Evolutionary conservation across 1,140 invertebrate species (phyloP), one percentile per base, ranked within the genome.

Genomic region (Lordiphosa clarofinis): DNA sequence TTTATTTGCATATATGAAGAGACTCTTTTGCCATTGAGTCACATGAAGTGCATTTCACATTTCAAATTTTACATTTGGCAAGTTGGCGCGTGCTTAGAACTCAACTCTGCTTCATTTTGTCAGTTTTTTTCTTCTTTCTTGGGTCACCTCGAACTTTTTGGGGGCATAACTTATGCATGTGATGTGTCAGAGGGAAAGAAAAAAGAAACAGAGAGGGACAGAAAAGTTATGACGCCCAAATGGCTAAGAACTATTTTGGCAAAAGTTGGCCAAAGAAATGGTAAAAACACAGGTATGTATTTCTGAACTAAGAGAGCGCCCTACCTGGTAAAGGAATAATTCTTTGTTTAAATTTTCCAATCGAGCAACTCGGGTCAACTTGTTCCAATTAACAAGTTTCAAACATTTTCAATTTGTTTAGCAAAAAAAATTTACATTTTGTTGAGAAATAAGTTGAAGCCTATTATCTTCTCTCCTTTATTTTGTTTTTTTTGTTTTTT

Each of bases 81-180:
- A 50, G 9, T 33, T 12, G 50, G 46, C 57, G 46, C 62, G 62
- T 65, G 57, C 62, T 65, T 60, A 21, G 36, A 65, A 59, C 28
- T n/a, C 10, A 53, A 38, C 24, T 9, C 11, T 8, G 11, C 31
- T 13, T 24, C 43, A 46, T 33, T 31, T 31, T 31, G 28, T 5
- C 5, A 40, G 11, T 39, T n/a, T 13, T 13, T 40, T 36, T 13
- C n/a, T 9, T 43, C 33, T 24, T 58, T 12, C 38, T 15, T 48
- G 33, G 44, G 50, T 21, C 21, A 46, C 53, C 49, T 46, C 28
- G 37, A 28, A 68, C 55, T 65, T 59, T 50, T 31, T 13, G 19
- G 19, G 28, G 9, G 24, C 49, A 71, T 67, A 67, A 68, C 44
- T 65, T 69, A 69, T 69, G 66, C 42, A 69, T 69, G 66, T 59